Evolutionary conservation across 2,797 vertebrate genomes (phyloP), one percentile per base, ranked within the genome.

Genomic region (Coluber constrictor): DNA sequence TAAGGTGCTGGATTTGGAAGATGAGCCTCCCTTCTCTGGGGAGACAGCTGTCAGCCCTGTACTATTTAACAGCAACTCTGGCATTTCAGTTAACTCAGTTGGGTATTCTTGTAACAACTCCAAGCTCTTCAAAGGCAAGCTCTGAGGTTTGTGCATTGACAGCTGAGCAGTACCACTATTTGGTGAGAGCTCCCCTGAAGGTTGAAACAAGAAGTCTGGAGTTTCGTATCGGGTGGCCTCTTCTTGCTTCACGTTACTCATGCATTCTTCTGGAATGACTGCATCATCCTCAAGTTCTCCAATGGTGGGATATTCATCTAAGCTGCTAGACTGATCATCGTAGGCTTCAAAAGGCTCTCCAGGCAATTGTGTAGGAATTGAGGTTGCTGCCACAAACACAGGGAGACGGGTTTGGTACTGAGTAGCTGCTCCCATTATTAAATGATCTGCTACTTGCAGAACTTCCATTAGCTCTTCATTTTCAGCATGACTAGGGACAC

Each of bases 1-100:
- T 92, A 98, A 95, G 4, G 98, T 97, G 92, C 98, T 98, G 70
- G 98, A 98, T 92, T 97, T 97, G 70, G 98, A 98, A 94, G 97
- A 95, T 60, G 66, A 90, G 86, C 97, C 97, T 10, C 93, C 93
- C 6, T 86, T 92, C 29, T 92, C 94, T 1, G 89, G 93, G 12
- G 66, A 89, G 1, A 6, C 32, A 55, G 43, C 88, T 56, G 87
- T 89, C 91, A 47, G 95, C 87, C 3, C 96, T 92, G 37, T 94
- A 90, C 18, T 90, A 92, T 7, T 90, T 11, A 66, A 56, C 2
- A 32, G 51, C 54, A 63, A 27, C 20, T 56, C 94, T 1, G 43
- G 86, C 10, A 8, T 54, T 5, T 89, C 87, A 3, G 37, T 56
- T 4, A 56, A 54, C 11, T 27, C 37, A 2, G 18, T 1, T 8